Percentiles rank a stretch among this genome's conserved stretches.
These are phyloP conservation scores for Sula dactylatra DNA, from an alignment of 2,113 vertebrate species.

Conservation along the genomic window DNA sequence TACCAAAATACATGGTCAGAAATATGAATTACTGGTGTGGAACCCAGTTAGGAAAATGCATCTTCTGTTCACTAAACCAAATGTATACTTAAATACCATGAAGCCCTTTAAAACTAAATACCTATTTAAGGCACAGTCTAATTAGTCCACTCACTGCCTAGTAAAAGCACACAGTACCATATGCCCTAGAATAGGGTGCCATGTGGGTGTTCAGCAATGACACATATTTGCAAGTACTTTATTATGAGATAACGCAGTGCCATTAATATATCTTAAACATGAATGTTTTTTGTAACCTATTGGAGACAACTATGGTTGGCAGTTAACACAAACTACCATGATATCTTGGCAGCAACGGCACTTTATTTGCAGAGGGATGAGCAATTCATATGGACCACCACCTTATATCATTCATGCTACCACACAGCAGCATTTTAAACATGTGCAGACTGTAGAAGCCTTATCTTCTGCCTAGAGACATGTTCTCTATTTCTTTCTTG, in stretches of 20 bases:
- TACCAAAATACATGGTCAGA: slow-evolving; percentile 66
- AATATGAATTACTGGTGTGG: slow-evolving; percentile 36
- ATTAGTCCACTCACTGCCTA: slow-evolving; percentile 66
- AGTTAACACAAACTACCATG: slow-evolving; percentile 61
- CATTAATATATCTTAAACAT: slow-evolving; percentile 66
- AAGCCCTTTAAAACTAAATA: slow-evolving; percentile 66
- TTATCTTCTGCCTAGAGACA: neutral
- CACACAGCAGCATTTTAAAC: slow-evolving; percentile 27
- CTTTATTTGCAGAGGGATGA: slow-evolving; percentile 42
- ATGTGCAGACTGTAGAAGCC: neutral
- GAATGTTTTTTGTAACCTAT: slow-evolving; percentile 63
- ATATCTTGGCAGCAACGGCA: slow-evolving; percentile 51
- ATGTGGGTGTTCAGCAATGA: slow-evolving; percentile 60
- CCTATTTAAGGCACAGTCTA: slow-evolving; percentile 68
- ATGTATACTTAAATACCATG: slow-evolving; percentile 62
- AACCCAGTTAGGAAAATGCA: slow-evolving; percentile 41
- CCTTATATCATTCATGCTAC: slow-evolving; percentile 42
- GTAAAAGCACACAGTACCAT: slow-evolving; percentile 63
- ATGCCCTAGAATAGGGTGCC: slow-evolving; percentile 57
- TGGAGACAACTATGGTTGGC: slow-evolving; percentile 54
- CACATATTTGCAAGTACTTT: slow-evolving; percentile 66
- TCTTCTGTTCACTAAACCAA: slow-evolving; percentile 64
- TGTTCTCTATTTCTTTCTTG: neutral
- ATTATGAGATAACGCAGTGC: slow-evolving; percentile 65
- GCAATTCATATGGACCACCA: slow-evolving; percentile 42